These are phyloP conservation scores for Trachelipus rathkii DNA, from an alignment of 1,140 invertebrate species.

Conservation along the genomic window DNA sequence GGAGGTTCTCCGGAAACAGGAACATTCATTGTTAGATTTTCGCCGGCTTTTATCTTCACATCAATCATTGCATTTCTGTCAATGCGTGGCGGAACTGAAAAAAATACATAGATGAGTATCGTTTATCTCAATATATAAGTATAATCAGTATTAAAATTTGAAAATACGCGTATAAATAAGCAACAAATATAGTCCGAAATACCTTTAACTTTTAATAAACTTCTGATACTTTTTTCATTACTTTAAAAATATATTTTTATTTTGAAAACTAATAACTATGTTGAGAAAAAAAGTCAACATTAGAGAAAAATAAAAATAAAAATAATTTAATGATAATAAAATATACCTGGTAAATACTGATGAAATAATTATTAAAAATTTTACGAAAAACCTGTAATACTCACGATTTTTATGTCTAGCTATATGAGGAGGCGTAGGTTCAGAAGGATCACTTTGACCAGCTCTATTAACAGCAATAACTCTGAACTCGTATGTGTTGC, in stretches of 20 bases:
- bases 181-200: no score
- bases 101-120: constrained; percentile 20
- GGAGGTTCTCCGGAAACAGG: constrained; percentile 91
- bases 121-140: background rate
- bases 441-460: constrained; percentile 83
- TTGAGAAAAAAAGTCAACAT: background rate
- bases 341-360: no score
- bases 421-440: constrained; percentile 78
- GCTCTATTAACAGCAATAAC: constrained; percentile 88
- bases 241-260: no score
- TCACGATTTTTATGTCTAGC: constrained; percentile 85
- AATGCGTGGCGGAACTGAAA: constrained; percentile 79
- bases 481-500: constrained; percentile 88
- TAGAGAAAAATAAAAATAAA: no score
- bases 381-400: constrained; percentile 40
- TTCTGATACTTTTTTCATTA: no score
- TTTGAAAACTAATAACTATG: background rate
- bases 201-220: no score
- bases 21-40: constrained; percentile 88
- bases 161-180: no score
- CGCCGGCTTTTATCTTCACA: constrained; percentile 86
- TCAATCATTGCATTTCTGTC: constrained; percentile 88
- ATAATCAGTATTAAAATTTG: no score
- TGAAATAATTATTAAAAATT: no score
- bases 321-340: no score